Evolutionary conservation across 2,113 vertebrate species (phyloP).

Genomic region (Phalacrocorax brasilianus): DNA sequence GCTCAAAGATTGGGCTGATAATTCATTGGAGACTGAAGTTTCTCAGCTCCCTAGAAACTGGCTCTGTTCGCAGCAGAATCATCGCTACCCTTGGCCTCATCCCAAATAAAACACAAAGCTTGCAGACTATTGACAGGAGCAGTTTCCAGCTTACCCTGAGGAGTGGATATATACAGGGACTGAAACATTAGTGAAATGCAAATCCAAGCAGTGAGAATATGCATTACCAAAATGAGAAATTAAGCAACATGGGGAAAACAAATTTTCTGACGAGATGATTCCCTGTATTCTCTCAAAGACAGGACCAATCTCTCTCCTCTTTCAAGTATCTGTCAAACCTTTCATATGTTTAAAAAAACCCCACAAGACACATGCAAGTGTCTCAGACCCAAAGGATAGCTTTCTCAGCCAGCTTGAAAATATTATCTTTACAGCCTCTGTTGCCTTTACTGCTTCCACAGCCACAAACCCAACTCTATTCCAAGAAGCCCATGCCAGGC

Average conservation of each 20-base stretch:
- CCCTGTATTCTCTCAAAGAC: not conserved
- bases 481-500: not conserved
- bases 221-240: not conserved
- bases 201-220: not conserved
- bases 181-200: not conserved
- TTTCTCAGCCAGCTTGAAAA: not conserved
- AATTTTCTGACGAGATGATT: not conserved
- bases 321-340: not conserved
- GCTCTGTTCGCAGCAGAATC: not conserved
- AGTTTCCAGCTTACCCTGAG: not conserved
- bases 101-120: not conserved
- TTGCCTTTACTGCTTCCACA: not conserved
- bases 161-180: not conserved
- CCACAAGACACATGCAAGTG: not conserved
- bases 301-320: not conserved
- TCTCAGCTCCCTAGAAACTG: not conserved
- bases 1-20: not conserved
- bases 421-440: not conserved
- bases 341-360: not conserved
- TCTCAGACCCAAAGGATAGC: not conserved
- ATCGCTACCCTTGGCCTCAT: not conserved
- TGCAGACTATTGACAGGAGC: not conserved
- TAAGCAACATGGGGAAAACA: not conserved
- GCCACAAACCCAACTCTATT: not conserved
- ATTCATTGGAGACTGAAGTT: not conserved